Evolutionary conservation across 2,888 invertebrate species (phyloP), one percentile per base, ranked within the genome.

Genomic region (Poecilus cupreus): DNA sequence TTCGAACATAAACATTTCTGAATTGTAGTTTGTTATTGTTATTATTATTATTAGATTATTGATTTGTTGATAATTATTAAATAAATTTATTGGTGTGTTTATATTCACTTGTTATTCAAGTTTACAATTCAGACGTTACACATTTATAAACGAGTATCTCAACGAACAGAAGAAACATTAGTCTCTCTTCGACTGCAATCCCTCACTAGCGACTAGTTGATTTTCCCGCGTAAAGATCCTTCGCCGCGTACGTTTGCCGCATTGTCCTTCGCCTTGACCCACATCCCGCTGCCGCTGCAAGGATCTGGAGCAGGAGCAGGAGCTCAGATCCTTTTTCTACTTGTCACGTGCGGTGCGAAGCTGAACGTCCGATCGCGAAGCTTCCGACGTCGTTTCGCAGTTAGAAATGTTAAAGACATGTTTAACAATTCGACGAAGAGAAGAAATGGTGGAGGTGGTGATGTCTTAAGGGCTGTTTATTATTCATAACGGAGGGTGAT

Each of bases 261-360:
- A 70, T 70, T 70, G 70, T 70, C 70, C 70, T 70, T 70, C 70
- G 20, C 70, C 70, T 39, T 70, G 70, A 70, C 70, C 70, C 43
- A 70, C 20, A 39, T 70, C 20, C 2, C 16, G 39, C 10, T n/a
- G 70, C 37, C n/a, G 46, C 32, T 60, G 60, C 32, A 60, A 60
- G 46, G 60, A 24, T 60, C 32, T 13, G 13, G 32, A 57, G 57
- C 57, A 11, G n/a, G 22, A 22, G 60, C 1, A 32, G n/a, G 22
- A 22, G 60, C 1, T 13, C 5, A n/a, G 32, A 26, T 60, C 32
- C 70, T 32, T 24, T 70, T 24, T n/a, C 60, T 13, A 70, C 70
- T 70, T 70, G 70, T 43, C 70, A 39, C 39, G 70, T 10, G 16
- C 54, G 10, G 46, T n/a, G 16, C 5, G 1, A 46, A 20, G 49